Conservation (phyloP, 2,797 vertebrate genomes). For the Arrhamphus sclerolepis region DNA sequence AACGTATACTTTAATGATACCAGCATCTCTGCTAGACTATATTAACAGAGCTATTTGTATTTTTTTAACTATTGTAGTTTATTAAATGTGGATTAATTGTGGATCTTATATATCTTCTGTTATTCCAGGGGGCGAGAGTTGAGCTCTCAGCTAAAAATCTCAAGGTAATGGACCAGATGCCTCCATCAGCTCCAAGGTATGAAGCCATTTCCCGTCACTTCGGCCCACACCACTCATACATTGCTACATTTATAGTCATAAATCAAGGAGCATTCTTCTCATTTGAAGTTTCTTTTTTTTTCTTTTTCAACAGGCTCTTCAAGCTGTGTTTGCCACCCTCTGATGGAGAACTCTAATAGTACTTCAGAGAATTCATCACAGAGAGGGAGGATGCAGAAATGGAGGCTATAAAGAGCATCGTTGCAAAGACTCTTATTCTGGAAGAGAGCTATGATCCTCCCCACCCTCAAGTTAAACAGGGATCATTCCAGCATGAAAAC, state of each 20-base stretch:
- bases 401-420: slow-evolving; percentile 23
- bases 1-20: no score
- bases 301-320: slow-evolving; percentile 84
- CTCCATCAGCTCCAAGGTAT: slow-evolving; percentile 91
- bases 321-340: slow-evolving; percentile 93
- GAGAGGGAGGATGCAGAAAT: slow-evolving; percentile 21
- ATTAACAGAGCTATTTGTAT: no score
- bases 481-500: slow-evolving; percentile 43
- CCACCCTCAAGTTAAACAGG: slow-evolving; percentile 23
- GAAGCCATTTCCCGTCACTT: slow-evolving; percentile 6
- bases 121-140: slow-evolving; percentile 90
- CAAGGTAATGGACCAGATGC: slow-evolving; percentile 97
- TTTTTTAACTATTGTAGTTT: no score
- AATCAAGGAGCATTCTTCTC: slow-evolving; percentile 1
- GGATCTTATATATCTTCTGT: slow-evolving; percentile 25
- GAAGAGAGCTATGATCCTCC: slow-evolving; percentile 22
- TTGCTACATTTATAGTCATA: slow-evolving; percentile 5
- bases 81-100: background rate
- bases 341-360: slow-evolving; percentile 89
- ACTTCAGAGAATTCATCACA: slow-evolving; percentile 27
- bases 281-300: slow-evolving; percentile 8
- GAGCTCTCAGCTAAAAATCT: slow-evolving; percentile 98
- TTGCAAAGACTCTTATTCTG: slow-evolving; percentile 18
- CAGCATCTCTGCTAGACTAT: no score
- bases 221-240: background rate